Evolutionary conservation across 2,113 vertebrate species (phyloP).

Genomic region (Dromaius novaehollandiae): DNA sequence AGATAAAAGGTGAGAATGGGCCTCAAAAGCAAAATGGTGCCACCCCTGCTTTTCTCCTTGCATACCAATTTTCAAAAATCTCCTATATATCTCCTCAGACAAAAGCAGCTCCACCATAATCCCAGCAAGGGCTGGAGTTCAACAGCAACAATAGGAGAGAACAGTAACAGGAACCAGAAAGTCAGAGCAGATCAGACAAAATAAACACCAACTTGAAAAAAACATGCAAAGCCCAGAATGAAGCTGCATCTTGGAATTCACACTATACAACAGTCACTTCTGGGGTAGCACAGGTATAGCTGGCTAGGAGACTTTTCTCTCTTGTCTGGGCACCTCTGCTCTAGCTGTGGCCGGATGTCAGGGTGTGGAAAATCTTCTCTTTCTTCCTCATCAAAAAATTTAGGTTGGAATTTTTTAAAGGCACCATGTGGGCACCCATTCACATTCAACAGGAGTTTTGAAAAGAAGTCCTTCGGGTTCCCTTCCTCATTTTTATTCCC

Average conservation of each 20-base stretch:
- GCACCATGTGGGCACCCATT: accelerated
- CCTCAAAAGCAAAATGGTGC: not conserved
- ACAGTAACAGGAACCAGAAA: conserved; percentile 24
- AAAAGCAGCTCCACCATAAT: not conserved
- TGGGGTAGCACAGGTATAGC: not conserved
- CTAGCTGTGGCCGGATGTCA: not conserved
- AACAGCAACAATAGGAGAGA: not conserved
- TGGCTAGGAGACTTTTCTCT: not conserved
- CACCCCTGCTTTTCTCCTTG: not conserved
- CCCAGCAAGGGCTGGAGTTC: not conserved
- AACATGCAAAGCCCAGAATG: not conserved
- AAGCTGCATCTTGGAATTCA: not conserved
- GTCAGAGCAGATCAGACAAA: conserved; percentile 23
- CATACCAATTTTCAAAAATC: not conserved
- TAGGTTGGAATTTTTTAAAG: not conserved
- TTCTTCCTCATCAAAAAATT: not conserved
- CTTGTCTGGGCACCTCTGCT: not conserved
- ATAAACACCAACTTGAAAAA: conserved; percentile 15
- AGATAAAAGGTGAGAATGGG: not conserved
- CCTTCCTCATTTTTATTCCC: not conserved
- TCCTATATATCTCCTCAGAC: not conserved
- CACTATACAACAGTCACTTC: not conserved
- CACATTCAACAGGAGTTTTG: not conserved
- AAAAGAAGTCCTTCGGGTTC: not conserved
- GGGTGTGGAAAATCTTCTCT: not conserved